Percentiles rank a stretch among this genome's conserved stretches.
Conservation (phyloP, 2,888 invertebrate genomes). For the Drosophila quinaria region DNA sequence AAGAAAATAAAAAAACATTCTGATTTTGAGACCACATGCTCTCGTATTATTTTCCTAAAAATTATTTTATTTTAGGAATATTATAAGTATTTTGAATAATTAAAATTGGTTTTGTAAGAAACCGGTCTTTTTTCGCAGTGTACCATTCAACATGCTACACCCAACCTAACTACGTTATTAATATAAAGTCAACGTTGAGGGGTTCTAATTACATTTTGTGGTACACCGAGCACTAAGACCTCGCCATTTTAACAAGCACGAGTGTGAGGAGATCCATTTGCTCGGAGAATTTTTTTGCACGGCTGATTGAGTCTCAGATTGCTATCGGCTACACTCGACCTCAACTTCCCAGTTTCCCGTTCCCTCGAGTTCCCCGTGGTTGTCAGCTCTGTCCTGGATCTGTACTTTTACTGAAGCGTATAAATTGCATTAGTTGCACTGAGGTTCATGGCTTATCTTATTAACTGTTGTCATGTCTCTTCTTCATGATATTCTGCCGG, state of each 20-base stretch:
- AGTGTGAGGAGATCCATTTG: slow-evolving; percentile 20
- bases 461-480: slow-evolving; percentile 53
- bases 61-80: neutral
- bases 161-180: slow-evolving; percentile 1
- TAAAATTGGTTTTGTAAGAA: neutral
- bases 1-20: neutral
- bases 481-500: neutral
- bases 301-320: slow-evolving; percentile 75
- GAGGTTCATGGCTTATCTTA: slow-evolving; percentile 56
- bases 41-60: neutral
- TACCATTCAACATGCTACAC: neutral
- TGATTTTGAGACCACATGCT: neutral
- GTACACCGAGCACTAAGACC: slow-evolving; percentile 19
- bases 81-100: neutral
- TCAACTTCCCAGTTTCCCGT: slow-evolving; percentile 6
- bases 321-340: slow-evolving; percentile 41
- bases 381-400: slow-evolving; percentile 16
- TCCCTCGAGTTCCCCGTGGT: slow-evolving; percentile 12
- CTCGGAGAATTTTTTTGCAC: slow-evolving; percentile 51
- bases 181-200: slow-evolving; percentile 3
- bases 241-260: slow-evolving; percentile 10
- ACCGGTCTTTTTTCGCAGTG: neutral
- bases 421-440: slow-evolving; percentile 69
- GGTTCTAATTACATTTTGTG: slow-evolving; percentile 61
- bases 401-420: slow-evolving; percentile 24